Evolutionary conservation across 2,888 invertebrate species (phyloP).

Genomic region (Tuta absoluta): DNA sequence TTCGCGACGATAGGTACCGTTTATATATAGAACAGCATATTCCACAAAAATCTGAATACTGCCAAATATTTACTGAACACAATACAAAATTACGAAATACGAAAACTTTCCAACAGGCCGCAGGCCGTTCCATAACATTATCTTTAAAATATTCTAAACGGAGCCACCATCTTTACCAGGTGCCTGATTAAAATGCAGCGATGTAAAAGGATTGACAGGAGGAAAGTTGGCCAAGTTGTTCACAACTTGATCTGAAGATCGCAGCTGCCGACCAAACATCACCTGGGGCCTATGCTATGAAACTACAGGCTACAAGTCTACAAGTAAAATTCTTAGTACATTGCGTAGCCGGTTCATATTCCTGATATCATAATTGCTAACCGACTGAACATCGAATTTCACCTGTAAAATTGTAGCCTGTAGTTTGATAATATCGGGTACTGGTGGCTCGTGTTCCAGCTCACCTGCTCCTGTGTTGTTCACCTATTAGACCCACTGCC

Average conservation of each 20-base stretch:
- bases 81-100: background rate
- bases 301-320: too few relatives aligned
- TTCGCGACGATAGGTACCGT: background rate
- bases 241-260: slow-evolving; percentile 26
- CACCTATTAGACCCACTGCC: too few relatives aligned
- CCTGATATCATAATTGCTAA: too few relatives aligned
- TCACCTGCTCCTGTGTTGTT: slow-evolving; percentile 39
- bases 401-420: too few relatives aligned
- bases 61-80: background rate
- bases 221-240: slow-evolving; percentile 53
- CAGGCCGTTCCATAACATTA: background rate
- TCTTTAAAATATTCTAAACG: slow-evolving; percentile 19
- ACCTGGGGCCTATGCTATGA: too few relatives aligned
- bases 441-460: slow-evolving; percentile 54
- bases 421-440: too few relatives aligned
- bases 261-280: slow-evolving; percentile 53
- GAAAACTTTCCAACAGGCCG: background rate
- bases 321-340: too few relatives aligned
- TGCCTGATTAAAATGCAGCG: slow-evolving; percentile 71
- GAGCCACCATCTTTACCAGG: slow-evolving; percentile 66
- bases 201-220: slow-evolving; percentile 54
- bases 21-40: background rate
- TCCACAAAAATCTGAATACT: background rate
- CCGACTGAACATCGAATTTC: too few relatives aligned
- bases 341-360: too few relatives aligned